Percentiles rank a stretch among this genome's conserved stretches.
Evolutionary conservation across 1,140 invertebrate genomes (phyloP).

Genomic region (Whitmania pigra): DNA sequence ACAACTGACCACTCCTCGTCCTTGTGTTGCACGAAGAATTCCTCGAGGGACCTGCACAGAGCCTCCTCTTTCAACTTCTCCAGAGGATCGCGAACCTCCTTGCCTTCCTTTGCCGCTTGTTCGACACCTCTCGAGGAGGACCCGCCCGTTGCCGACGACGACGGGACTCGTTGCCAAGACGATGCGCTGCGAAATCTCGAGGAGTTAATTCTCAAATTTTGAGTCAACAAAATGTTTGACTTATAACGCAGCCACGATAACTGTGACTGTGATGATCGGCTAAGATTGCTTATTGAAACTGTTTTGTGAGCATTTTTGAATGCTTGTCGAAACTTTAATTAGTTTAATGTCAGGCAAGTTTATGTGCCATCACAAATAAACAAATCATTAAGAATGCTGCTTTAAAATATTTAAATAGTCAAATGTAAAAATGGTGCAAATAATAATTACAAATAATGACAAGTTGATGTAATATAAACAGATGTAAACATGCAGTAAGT

Average conservation of each 20-base stretch:
- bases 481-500: too few relatives aligned
- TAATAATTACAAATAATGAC: neutral
- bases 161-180: neutral
- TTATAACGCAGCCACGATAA: neutral
- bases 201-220: neutral
- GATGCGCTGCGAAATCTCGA: neutral
- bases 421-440: neutral
- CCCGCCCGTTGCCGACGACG: neutral
- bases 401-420: neutral
- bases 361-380: too few relatives aligned
- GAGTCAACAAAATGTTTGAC: neutral
- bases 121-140: neutral
- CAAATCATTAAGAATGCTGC: too few relatives aligned
- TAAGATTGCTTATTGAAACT: too few relatives aligned
- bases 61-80: neutral
- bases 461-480: neutral
- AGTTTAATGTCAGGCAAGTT: too few relatives aligned
- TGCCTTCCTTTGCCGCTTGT: neutral
- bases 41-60: slow-evolving; percentile 34
- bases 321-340: too few relatives aligned
- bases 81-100: neutral
- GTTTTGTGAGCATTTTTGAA: too few relatives aligned
- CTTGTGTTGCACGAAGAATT: slow-evolving; percentile 97
- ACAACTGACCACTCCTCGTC: slow-evolving; percentile 97
- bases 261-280: neutral